phyloP scores from a whole-genome alignment of 30 jellyfish, hydroid and myxozoan species.

The Sanderia malayensis region DNA sequence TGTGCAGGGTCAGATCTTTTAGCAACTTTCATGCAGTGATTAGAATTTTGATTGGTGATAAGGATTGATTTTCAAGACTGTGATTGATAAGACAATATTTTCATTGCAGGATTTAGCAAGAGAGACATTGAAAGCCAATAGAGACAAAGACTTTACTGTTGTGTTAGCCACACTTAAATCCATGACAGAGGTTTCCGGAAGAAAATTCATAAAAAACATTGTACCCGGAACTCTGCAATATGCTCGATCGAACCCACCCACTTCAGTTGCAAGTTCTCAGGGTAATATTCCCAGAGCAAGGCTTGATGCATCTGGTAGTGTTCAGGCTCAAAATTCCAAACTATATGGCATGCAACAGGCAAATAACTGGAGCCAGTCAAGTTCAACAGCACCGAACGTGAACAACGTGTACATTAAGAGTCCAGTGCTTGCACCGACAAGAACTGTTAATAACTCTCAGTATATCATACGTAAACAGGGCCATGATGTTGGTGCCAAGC shows the following conservation, averaged over 20 bases:
- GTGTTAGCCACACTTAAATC: constrained; percentile 80
- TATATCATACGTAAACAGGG: constrained; percentile 27
- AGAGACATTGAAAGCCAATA: constrained; percentile 67
- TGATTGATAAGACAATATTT: too few relatives aligned
- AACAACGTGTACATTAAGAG: constrained; percentile 43
- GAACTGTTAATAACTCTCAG: background rate
- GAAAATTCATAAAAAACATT: constrained; percentile 42
- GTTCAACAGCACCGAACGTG: constrained; percentile 8
- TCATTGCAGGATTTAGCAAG: constrained; percentile 72
- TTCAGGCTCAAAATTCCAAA: constrained; percentile 23
- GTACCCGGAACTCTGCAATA: constrained; percentile 71
- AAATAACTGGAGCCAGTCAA: background rate
- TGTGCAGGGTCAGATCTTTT: too few relatives aligned
- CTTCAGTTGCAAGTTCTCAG: background rate
- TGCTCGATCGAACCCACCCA: constrained; percentile 37
- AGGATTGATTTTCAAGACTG: too few relatives aligned
- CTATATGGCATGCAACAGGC: constrained; percentile 21
- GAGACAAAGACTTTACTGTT: constrained; percentile 77
- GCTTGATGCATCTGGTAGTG: constrained; percentile 6
- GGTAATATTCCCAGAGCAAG: background rate
- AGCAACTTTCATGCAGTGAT: too few relatives aligned
- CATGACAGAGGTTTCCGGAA: constrained; percentile 59
- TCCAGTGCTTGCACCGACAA: constrained; percentile 42
- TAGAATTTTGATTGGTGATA: too few relatives aligned
- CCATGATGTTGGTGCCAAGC: constrained; percentile 12